Evolutionary conservation across 2,113 vertebrate species (phyloP), one percentile per base, ranked within the genome.

Genomic region (Myiagra hebetior): DNA sequence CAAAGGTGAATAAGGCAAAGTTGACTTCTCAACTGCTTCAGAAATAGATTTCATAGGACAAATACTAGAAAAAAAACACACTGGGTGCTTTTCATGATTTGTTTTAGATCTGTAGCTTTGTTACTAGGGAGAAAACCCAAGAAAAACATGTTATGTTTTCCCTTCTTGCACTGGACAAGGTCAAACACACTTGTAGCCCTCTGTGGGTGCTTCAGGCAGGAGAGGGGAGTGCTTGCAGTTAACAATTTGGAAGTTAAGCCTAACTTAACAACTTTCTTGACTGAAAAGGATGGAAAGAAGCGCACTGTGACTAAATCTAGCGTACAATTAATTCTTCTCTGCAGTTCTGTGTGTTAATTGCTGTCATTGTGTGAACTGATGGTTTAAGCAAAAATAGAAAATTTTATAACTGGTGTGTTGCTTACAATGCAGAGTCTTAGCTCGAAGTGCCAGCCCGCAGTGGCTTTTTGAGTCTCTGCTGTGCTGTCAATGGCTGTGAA

Each of bases 361-460:
- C 97, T 97, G 91, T 95, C 93, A 95, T 88, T 94, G 96, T 95
- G 94, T 50, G 87, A 97, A 50, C 80, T 96, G 93, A 95, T 92
- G 95, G 91, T 56, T 95, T 92, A 70, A 94, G 95, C 83, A 95
- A 95, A 97, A 95, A 95, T 96, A 94, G 95, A 74, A 76, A 31
- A 41, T 89, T 68, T 94, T 93, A 23, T 95, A 91, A 92, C 18
- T 83, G 78, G 46, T 85, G 47, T 33, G 65, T 93, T 97, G 95
- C 94, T 97, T 96, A 83, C 83, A 89, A 41, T 77, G 88, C 83
- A 59, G 33, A 91, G 73, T 10, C 73, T 85, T 10, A 67, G 83
- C 68, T 87, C 8, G 8, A 46, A 96, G 94, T 93, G 94, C 88
- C 85, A 97, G 65, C 80, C 92, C 60, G 91, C 85, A 85, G 86